phyloP scores from a whole-genome alignment of 2,888 invertebrate genomes.

The Osedax fenrisi region DNA sequence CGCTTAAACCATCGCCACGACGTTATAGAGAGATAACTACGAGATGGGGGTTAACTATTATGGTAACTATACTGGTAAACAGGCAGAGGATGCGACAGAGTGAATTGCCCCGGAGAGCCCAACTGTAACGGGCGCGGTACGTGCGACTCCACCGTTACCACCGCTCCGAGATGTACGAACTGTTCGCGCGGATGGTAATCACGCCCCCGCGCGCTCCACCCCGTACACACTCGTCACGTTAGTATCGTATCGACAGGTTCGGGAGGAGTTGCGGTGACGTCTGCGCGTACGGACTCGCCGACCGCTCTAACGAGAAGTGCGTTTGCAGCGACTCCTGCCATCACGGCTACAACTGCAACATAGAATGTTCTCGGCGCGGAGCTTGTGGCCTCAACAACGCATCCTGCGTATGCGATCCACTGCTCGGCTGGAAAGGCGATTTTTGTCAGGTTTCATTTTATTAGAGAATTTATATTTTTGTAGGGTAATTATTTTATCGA shows the following conservation, averaged over 20 bases:
- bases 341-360: constrained; percentile 40
- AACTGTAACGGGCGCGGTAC: constrained; percentile 38
- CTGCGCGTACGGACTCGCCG: constrained; percentile 37
- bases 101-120: constrained; percentile 40
- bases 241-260: constrained; percentile 34
- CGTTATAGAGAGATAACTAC: no score
- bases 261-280: constrained; percentile 39
- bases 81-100: constrained; percentile 32
- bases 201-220: no score
- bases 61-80: no score
- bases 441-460: constrained; percentile 39
- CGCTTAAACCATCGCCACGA: no score
- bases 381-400: constrained; percentile 34
- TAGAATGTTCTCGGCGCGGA: constrained; percentile 40
- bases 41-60: no score
- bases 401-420: constrained; percentile 38
- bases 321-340: constrained; percentile 39
- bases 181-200: constrained; percentile 38
- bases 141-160: constrained; percentile 35
- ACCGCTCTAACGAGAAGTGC: constrained; percentile 35
- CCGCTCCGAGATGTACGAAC: constrained; percentile 39
- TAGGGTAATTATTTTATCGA: no score
- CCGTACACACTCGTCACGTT: constrained; percentile 38
- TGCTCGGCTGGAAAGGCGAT: constrained; percentile 39
- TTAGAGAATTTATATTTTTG: no score